Base-by-base conservation (phyloP, 2,888 invertebrate genomes). In the Apodemia zela region DNA sequence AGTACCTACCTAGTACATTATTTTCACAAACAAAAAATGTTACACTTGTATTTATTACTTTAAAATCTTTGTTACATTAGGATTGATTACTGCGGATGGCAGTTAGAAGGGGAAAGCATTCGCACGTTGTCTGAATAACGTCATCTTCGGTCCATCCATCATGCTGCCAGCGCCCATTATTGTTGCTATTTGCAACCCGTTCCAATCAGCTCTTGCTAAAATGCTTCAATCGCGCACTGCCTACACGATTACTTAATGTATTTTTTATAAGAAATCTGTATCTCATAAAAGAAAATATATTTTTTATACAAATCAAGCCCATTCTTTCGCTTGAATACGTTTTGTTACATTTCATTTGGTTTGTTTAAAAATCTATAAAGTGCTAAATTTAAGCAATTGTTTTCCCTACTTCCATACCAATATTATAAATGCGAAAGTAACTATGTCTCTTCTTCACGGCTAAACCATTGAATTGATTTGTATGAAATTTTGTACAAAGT, bases 61-160 rank as follows among this genome's bases (percentile, higher is more conserved):
- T 35, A 38, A 62, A 54, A 54, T 42, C 38, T 54, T 54, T 54
- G 62, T 38, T 54, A 42, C 2, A 60, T 63, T 45, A 59, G 58
- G 17, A 77, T 76, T 73, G 72, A 71, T 61, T 66, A 66, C 73
- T 75, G 72, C 73, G 72, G 69, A 69, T 73, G 69, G 63, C 59
- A 65, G 65, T 62, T 65, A 66, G 64, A 54, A 63, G 60, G 63
- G 65, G 64, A 68, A 66, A 69, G 63, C 66, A 63, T 65, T 76
- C 73, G 75, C 74, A 74, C 76, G 71, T 72, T 72, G 75, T 76
- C 78, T 73, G 71, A 72, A 85, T 84, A 72, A 71, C 79, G 86
- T 90, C 89, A 91, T 81, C 75, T 74, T 70, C 67, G 67, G 69
- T 70, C 73, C 81, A 88, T 91, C 87, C 76, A 89, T 91, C 90